Evolutionary conservation across 2,888 invertebrate genomes (phyloP).

Genomic region (Limnephilus auricula): DNA sequence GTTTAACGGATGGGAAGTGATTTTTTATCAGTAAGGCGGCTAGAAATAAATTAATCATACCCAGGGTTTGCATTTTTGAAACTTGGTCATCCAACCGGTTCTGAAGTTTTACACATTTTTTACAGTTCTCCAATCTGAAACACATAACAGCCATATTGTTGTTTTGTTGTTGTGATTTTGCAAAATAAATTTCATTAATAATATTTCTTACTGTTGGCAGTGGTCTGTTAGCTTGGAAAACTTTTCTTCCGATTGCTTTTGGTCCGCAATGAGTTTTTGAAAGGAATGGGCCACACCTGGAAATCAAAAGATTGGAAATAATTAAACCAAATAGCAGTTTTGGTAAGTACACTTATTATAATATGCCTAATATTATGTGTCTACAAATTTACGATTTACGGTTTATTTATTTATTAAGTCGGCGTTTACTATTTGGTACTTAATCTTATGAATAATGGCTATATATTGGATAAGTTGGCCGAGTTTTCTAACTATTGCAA

Average conservation of each 20-base stretch:
- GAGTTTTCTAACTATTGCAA: too few relatives aligned
- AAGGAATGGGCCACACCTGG: slow-evolving; percentile 45
- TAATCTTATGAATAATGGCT: too few relatives aligned
- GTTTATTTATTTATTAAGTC: too few relatives aligned
- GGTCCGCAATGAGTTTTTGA: background rate
- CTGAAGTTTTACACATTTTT: slow-evolving; percentile 55
- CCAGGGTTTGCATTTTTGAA: slow-evolving; percentile 57
- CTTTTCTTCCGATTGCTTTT: slow-evolving; percentile 41
- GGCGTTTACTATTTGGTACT: too few relatives aligned
- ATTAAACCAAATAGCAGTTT: background rate
- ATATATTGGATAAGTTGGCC: too few relatives aligned
- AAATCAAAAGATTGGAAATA: slow-evolving; percentile 19
- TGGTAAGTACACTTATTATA: background rate
- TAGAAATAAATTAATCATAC: slow-evolving; percentile 31
- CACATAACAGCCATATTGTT: background rate
- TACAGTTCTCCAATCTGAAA: slow-evolving; percentile 59
- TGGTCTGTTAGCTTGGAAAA: slow-evolving; percentile 43
- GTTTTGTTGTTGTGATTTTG: background rate
- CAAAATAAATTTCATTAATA: background rate
- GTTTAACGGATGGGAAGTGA: too few relatives aligned
- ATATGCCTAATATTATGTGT: too few relatives aligned
- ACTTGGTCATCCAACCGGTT: slow-evolving; percentile 53
- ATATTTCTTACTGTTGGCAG: slow-evolving; percentile 49
- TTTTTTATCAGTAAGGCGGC: background rate
- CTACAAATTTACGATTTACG: too few relatives aligned